phyloP scores from a whole-genome alignment of 2,888 invertebrate genomes.

The Platynereis dumerilii region DNA sequence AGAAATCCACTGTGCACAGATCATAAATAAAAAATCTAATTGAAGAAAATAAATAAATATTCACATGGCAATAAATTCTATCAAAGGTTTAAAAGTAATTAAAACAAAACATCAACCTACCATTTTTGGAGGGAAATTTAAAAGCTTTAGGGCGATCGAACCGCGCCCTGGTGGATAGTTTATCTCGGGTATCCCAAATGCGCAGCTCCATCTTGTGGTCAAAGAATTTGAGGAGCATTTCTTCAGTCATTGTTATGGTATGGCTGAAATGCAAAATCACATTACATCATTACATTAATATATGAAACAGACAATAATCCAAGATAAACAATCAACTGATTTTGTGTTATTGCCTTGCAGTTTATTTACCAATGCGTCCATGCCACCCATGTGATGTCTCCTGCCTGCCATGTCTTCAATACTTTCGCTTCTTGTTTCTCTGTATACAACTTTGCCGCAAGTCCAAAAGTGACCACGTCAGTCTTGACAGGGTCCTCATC shows the following conservation, averaged over 20 bases:
- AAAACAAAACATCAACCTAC: too few relatives aligned
- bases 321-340: background rate
- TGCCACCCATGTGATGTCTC: constrained; percentile 59
- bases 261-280: constrained; percentile 38
- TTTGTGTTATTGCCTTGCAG: background rate
- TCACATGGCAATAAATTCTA: too few relatives aligned
- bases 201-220: constrained; percentile 56
- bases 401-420: constrained; percentile 60
- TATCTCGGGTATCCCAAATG: constrained; percentile 62
- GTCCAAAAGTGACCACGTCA: constrained; percentile 59
- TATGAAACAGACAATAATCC: constrained; percentile 1
- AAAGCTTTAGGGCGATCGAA: constrained; percentile 61
- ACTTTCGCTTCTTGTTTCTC: constrained; percentile 57
- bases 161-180: constrained; percentile 54
- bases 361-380: constrained; percentile 58
- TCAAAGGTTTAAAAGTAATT: too few relatives aligned
- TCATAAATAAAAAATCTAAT: too few relatives aligned
- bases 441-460: constrained; percentile 59
- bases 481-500: constrained; percentile 53
- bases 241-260: constrained; percentile 54
- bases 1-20: too few relatives aligned
- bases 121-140: constrained; percentile 50
- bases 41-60: too few relatives aligned
- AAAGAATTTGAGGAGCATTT: constrained; percentile 54
- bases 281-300: too few relatives aligned